A percentile compares a stretch with the other conserved stretches of the same genome.
phyloP scores from a whole-genome alignment of 2,113 vertebrate species.

The Prunella fulvescens region DNA sequence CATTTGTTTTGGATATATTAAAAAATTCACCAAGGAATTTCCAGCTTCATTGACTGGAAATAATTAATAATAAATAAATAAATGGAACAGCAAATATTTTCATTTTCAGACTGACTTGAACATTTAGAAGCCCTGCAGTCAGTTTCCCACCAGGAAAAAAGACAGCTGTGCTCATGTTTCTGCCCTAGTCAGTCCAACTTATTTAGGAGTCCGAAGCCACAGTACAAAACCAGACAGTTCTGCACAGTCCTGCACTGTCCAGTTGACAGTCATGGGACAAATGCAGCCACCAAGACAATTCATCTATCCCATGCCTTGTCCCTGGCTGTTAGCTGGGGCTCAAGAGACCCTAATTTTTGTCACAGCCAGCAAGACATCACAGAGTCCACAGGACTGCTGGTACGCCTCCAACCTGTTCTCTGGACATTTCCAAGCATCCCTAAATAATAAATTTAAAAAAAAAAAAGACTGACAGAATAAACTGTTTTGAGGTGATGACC shows the following conservation, averaged over 20 bases:
- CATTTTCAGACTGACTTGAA: neutral
- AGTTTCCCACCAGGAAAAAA: neutral
- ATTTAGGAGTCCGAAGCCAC: neutral
- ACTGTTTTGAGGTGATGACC: neutral
- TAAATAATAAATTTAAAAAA: neutral
- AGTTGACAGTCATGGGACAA: rapidly evolving
- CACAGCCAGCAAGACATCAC: neutral
- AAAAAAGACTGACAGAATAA: neutral
- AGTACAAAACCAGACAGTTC: neutral
- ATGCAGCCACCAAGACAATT: neutral
- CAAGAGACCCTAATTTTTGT: neutral
- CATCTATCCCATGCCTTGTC: neutral
- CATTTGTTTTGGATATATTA: neutral
- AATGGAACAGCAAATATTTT: neutral
- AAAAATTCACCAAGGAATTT: neutral
- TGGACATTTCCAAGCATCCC: neutral
- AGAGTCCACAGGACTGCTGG: neutral
- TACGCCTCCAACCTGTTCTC: neutral
- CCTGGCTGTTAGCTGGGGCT: neutral
- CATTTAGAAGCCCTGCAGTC: neutral
- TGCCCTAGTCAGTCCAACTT: neutral
- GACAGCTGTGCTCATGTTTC: neutral
- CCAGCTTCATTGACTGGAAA: neutral
- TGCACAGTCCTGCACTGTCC: neutral
- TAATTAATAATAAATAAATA: neutral